Evolutionary conservation across 2,113 vertebrate species (phyloP).

Genomic region (Ranitomeya variabilis): DNA sequence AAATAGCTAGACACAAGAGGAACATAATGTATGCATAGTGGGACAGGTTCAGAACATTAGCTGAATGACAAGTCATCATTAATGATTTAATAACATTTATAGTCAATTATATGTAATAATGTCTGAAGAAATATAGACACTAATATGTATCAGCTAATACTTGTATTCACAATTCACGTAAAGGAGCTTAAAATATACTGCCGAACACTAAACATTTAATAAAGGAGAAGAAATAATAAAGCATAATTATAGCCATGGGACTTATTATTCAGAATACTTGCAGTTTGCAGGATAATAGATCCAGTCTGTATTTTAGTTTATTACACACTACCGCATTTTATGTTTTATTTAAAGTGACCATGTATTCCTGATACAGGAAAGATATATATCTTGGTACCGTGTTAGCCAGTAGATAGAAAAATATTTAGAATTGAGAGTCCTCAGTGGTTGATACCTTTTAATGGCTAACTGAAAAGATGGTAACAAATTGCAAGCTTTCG

Average conservation of each 20-base stretch:
- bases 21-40: background rate
- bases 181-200: background rate
- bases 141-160: background rate
- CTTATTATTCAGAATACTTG: background rate
- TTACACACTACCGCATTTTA: background rate
- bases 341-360: background rate
- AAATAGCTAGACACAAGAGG: background rate
- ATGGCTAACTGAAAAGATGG: too few species aligned
- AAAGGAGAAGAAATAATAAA: background rate
- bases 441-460: too few species aligned
- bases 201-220: background rate
- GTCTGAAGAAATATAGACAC: background rate
- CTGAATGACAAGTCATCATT: background rate
- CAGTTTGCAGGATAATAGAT: background rate
- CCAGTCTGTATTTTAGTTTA: background rate
- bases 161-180: background rate
- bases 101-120: background rate
- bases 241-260: conserved; percentile 7
- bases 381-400: too few species aligned
- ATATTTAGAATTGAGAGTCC: too few species aligned
- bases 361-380: background rate
- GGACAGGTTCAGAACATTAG: background rate
- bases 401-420: too few species aligned
- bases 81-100: background rate
- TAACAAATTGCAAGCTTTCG: too few species aligned